Percentiles rank a stretch among this genome's conserved stretches.
Evolutionary conservation across 2,113 vertebrate species (phyloP).

Genomic region (Crypturellus undulatus): DNA sequence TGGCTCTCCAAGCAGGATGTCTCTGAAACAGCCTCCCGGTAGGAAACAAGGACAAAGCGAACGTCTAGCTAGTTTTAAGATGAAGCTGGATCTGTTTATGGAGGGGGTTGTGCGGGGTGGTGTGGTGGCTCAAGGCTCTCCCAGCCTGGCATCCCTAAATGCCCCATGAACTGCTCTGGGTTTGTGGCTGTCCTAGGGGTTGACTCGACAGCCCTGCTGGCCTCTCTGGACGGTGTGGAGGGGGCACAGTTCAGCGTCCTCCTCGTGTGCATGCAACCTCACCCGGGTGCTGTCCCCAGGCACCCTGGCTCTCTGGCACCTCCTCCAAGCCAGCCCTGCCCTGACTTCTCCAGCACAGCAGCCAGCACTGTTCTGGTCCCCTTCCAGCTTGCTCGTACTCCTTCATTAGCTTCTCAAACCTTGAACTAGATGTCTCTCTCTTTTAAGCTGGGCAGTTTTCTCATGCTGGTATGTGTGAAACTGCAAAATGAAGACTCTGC

Average conservation of each 20-base stretch:
- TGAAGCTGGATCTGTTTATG: background rate
- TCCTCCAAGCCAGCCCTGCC: background rate
- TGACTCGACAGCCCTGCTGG: background rate
- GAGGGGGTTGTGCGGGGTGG: background rate
- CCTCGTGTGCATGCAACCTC: background rate
- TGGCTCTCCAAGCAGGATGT: background rate
- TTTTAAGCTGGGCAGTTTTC: background rate
- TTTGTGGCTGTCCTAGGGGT: background rate
- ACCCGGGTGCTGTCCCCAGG: background rate
- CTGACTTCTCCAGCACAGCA: fast-evolving
- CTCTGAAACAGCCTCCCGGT: background rate
- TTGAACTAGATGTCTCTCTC: background rate
- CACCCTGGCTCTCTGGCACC: background rate
- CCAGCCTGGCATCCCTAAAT: background rate
- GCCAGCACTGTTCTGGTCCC: fast-evolving
- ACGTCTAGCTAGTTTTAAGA: background rate
- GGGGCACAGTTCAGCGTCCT: background rate
- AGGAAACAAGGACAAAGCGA: background rate
- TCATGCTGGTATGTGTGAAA: background rate
- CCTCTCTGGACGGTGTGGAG: background rate
- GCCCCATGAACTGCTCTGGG: background rate
- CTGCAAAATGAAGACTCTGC: background rate
- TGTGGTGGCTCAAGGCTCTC: background rate
- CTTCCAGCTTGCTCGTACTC: background rate
- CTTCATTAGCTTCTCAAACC: background rate